Base-by-base conservation (phyloP, 2,888 invertebrate species). In the Tachina fera region DNA sequence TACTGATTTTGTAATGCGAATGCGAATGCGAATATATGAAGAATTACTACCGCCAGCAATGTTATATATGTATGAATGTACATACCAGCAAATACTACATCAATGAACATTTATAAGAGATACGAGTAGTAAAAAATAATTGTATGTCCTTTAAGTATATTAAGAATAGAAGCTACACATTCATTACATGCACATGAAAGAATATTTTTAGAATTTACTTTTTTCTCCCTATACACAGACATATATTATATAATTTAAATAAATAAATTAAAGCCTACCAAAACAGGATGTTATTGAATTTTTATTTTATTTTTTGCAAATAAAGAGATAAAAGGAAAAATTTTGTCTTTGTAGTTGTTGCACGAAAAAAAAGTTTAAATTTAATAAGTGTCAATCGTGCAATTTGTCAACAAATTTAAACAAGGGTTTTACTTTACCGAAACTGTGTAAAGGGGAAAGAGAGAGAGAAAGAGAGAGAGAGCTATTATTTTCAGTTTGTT, bases 1-100 rank as follows among this genome's bases (percentile, higher is more conserved):
- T 77, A 75, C 75, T 79, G 82, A 86, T 83, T 79, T 67, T 43
- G 61, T 76, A 79, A 86, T 79, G 75, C 65, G 45, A 74, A 61
- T 45, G 16, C 1, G 31, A 31, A 10, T 19, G 16, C 1, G 31
- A 31, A 10, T 19, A n/a, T 19, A 49, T 41, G 47, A 51, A 78
- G n/a, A 43, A 68, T 10, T 14, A 68, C 56, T 56, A 22, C 22
- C 63, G 74, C 63, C 10, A 43, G 74, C 22, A 31, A 16, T 19
- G 19, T 39, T 19, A 53, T 53, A 8, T 63, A 65, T 3, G 4
- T 31, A 31, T 6, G 31, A 4, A 4, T 31, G 4, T 31, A 31
- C 31, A 31, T 39, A 39, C 61, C 39, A 39, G 3, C 31, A 49
- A 13, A 49, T 45, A 51, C 41, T 11, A 45, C 9, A 22, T 43